These are phyloP conservation scores for Bos taurus DNA, from an alignment of 2,113 vertebrate genomes.

Conservation along the genomic window DNA sequence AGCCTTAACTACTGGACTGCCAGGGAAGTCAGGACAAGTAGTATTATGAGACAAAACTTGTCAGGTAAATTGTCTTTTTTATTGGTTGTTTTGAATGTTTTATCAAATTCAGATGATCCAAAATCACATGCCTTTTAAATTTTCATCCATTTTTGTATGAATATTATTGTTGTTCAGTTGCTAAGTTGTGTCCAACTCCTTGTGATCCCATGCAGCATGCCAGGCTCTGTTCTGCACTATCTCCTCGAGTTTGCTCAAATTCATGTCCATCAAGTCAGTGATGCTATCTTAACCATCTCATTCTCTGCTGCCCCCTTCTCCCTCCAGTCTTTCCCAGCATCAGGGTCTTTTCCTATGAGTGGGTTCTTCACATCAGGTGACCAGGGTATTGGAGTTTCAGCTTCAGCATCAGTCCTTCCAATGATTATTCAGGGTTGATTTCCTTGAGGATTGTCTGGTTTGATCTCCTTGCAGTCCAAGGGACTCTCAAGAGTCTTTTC, in stretches of 20 bases:
- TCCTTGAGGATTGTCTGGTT: background rate
- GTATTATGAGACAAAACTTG: background rate
- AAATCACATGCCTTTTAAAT: background rate
- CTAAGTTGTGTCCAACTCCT: background rate
- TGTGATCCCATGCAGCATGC: background rate
- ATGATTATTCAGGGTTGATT: background rate
- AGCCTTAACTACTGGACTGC: background rate
- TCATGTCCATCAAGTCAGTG: background rate
- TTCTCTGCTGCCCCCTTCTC: background rate
- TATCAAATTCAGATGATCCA: background rate
- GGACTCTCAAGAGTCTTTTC: background rate
- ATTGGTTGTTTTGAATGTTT: background rate
- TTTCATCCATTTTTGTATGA: background rate
- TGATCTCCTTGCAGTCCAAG: background rate
- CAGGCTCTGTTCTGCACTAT: background rate
- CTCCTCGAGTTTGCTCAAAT: background rate
- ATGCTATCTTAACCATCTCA: background rate
- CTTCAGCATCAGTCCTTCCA: background rate
- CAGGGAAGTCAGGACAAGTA: background rate
- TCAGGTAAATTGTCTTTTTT: background rate
- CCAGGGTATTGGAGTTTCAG: background rate
- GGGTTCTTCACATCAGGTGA: background rate
- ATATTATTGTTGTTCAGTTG: background rate
- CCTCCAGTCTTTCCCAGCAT: background rate
- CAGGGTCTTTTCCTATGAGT: background rate